Evolutionary conservation across 2,797 vertebrate species (phyloP), one percentile per base, ranked within the genome.

Genomic region (Pseudopleuronectes americanus): DNA sequence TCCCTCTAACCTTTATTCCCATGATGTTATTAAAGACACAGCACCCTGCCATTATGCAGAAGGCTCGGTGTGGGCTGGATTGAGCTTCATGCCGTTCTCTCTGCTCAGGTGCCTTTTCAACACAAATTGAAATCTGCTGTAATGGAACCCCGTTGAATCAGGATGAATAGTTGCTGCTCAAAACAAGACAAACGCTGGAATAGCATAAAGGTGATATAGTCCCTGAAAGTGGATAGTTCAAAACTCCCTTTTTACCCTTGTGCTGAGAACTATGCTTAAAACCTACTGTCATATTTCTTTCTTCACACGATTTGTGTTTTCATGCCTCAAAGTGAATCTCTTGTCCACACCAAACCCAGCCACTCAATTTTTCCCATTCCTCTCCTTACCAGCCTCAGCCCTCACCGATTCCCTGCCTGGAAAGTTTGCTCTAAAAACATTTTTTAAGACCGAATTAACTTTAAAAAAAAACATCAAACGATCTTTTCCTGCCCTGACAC

Each of bases 1-100:
- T 61, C 33, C 26, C 28, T 53, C 31, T 43, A 5, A 36, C 33
- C 16, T 77, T 80, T 77, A 28, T 71, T 7, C 64, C 55, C 13
- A 28, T 60, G 41, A 68, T 59, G 54, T 78, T 80, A 76, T 80
- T 78, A 79, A 77, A 81, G 57, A 76, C 21, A 75, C 57, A 78
- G 45, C 14, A 45, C 16, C 38, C 49, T 71, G 57, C 69, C 65
- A 77, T 78, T 66, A 79, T 19, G 56, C 21, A 64, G 64, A 48
- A 53, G 43, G 59, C 78, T 72, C 64, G 56, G 68, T 48, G 57
- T 6, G 38, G 31, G 62, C 65, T 61, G 76, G 69, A 80, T 76
- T 70, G 64, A 76, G 77, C 23, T 65, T 45, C 7, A 54, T 22
- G 45, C 53, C 51, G 9, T 60, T 54, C 36, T 74, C 17, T 55